Evolutionary conservation across 2,888 invertebrate species (phyloP), one percentile per base, ranked within the genome.

Genomic region (Pelosia muscerda): DNA sequence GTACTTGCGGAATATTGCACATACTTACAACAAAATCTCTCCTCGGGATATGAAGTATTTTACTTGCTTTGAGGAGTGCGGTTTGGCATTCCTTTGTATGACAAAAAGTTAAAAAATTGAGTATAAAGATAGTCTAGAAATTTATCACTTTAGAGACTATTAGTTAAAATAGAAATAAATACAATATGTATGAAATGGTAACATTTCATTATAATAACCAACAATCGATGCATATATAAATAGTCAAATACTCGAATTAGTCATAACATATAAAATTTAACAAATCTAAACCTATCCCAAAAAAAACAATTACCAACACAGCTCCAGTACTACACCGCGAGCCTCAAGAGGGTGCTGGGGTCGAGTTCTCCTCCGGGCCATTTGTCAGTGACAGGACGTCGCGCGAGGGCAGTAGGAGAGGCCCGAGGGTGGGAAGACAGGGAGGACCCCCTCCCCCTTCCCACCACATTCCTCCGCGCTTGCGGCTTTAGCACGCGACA

Each of bases 341-440:
- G 83, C 77, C 83, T 86, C 79, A 83, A 89, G 91, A 90, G 94
- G 93, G 94, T 92, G 92, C 87, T 81, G 88, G 91, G 92, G 93
- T 93, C 92, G 92, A 88, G 89, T 87, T 90, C 91, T 92, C 91
- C 93, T 92, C 89, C 93, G 90, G 91, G 92, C 94, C 94, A 94
- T 94, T 94, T 94, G 94, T 94, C 94, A 94, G 93, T 93, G 94
- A 92, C 93, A 94, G 94, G 92, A 91, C 93, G 91, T 90, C 91
- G 90, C 88, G 84, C 82, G 84, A 84, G 72, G 75, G 74, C 78
- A 70, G 80, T 66, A 71, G 71, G 72, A 68, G 54, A 56, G 65
- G 65, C 22, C 23, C 49, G 55, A 56, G 28, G 53, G 64, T 76
- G 76, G 81, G 78, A 69, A 57, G 54, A 55, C 62, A 61, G n/a